phyloP scores from a whole-genome alignment of 2,888 invertebrate genomes.

The Empis livida region DNA sequence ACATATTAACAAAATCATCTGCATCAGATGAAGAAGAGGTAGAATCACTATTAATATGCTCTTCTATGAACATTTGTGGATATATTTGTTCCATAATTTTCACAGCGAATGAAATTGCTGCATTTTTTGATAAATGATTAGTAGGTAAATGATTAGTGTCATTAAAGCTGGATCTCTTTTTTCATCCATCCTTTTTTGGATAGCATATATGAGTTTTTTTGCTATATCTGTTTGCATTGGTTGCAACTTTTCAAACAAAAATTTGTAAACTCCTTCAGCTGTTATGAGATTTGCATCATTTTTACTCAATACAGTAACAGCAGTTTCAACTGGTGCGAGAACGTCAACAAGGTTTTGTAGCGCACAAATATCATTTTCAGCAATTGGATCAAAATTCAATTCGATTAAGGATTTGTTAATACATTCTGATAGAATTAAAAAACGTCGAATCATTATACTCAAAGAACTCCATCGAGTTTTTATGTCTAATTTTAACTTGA shows the following conservation, averaged over 20 bases:
- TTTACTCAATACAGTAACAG: background rate
- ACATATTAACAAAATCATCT: too few species aligned
- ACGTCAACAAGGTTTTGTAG: background rate
- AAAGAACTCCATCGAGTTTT: background rate
- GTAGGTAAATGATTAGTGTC: background rate
- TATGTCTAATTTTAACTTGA: too few species aligned
- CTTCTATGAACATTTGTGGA: background rate
- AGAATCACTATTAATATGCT: background rate
- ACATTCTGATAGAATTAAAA: background rate
- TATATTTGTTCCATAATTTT: background rate
- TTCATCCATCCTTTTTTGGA: background rate
- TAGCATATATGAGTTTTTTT: background rate
- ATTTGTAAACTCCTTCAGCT: conserved; percentile 1
- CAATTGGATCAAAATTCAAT: background rate
- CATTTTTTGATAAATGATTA: background rate
- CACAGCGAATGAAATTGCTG: background rate
- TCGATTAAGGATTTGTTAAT: background rate
- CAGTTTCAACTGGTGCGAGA: background rate
- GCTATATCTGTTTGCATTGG: background rate
- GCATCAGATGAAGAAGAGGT: too few species aligned
- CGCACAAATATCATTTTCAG: background rate
- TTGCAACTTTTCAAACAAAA: background rate
- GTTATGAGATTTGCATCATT: background rate
- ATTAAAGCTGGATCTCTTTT: background rate
- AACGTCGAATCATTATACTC: background rate